Evolutionary conservation across 2,888 invertebrate genomes (phyloP).

Genomic region (Machimus rusticus): DNA sequence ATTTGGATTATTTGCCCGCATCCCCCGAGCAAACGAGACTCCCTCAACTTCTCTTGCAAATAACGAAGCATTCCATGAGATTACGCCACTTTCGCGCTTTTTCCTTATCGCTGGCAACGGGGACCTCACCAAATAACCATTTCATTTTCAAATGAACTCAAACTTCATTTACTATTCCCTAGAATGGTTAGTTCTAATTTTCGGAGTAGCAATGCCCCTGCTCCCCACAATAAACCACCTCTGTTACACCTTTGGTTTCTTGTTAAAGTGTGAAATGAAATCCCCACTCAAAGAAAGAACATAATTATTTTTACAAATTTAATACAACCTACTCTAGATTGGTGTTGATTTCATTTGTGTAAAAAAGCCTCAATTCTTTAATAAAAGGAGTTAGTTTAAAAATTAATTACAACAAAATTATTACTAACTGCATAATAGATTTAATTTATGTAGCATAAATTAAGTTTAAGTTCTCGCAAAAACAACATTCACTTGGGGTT

Average conservation of each 20-base stretch:
- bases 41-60: not conserved
- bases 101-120: not conserved
- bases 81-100: not conserved
- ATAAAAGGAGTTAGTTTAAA: no score
- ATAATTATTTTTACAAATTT: no score
- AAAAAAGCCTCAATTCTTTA: no score
- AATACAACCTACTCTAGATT: no score
- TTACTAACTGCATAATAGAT: no score
- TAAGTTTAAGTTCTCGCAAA: no score
- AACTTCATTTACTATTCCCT: not conserved
- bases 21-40: not conserved
- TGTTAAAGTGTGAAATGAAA: not conserved
- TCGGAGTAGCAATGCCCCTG: not conserved
- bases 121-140: not conserved
- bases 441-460: no score
- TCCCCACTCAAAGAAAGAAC: not conserved
- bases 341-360: no score
- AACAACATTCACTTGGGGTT: no score
- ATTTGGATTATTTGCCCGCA: not conserved
- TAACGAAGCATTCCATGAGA: not conserved
- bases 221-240: not conserved
- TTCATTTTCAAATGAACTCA: not conserved
- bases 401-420: no score
- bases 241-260: not conserved
- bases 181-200: not conserved